Base-by-base conservation (phyloP, 2,797 vertebrate genomes). In the Betta splendens region DNA sequence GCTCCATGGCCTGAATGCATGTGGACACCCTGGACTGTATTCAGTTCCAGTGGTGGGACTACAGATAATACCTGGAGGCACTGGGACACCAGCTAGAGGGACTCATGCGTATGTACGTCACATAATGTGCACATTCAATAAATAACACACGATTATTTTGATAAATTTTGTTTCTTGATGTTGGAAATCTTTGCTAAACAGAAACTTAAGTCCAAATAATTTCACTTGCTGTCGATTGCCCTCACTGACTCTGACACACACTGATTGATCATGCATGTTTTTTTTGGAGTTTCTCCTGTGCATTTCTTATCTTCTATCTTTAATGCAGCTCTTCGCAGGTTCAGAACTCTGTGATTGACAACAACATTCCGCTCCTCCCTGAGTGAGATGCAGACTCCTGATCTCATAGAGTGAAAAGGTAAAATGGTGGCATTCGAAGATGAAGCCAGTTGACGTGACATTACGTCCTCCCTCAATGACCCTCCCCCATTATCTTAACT, bases 31-130 rank as follows among this genome's bases (percentile, higher is more conserved):
- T 88, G 71, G 86, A 88, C 78, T 85, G 83, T 61, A 64, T 86
- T 32, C 86, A 86, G 81, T 86, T 88, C 47, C 81, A 87, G 76
- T 85, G 84, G 81, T 84, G 86, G 86, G 81, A 85, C 44, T 87
- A 85, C 8, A 46, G 13, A 25, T 85, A 88, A 65, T 85, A 88
- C 61, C 75, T 87, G 76, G 79, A 88, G 0, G 83, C 83, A 7
- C 69, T 87, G 55, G 81, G 81, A 44, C 80, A 87, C 61, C 83
- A 83, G 61, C 77, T 87, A 45, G 80, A 87, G 9, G 85, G 83
- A 32, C 29, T 84, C 17, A 83, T 87, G 75, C 56, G 83, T 87
- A 76, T 0, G 82, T 36, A 32, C 13, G 7, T 9, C 6, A 17
- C 7, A 23, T 4, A 28, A 16, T 43, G 9, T 16, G 3, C 17